Percentiles rank a stretch among this genome's conserved stretches.
Evolutionary conservation across 1,140 invertebrate species (phyloP).

Genomic region (Caenorhabditis briggsae): DNA sequence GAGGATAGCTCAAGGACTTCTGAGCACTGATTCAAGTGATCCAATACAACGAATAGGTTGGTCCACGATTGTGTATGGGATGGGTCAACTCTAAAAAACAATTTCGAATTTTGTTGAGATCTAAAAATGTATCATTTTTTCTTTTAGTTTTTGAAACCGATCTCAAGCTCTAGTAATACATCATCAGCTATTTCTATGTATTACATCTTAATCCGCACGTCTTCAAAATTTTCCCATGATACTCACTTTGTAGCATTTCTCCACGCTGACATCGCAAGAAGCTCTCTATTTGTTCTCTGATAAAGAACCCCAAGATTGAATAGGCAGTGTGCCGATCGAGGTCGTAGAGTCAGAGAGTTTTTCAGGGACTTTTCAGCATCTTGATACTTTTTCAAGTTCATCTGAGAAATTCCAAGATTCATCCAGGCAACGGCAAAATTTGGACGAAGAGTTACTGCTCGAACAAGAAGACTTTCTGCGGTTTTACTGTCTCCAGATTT

Average conservation of each 20-base stretch:
- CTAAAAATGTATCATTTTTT: no score
- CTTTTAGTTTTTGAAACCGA: no score
- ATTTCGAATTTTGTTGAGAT: no score
- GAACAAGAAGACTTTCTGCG: constrained; percentile 85
- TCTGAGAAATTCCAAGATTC: constrained; percentile 93
- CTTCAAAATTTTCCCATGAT: background rate
- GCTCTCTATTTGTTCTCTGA: constrained; percentile 81
- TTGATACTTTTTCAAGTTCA: constrained; percentile 83
- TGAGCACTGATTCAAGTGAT: constrained; percentile 84
- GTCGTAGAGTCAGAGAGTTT: constrained; percentile 84
- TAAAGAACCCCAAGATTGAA: constrained; percentile 94
- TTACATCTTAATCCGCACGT: no score
- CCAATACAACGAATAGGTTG: constrained; percentile 89
- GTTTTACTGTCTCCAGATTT: constrained; percentile 84
- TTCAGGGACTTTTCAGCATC: constrained; percentile 57
- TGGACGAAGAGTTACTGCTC: constrained; percentile 83
- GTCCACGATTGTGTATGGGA: constrained; percentile 89
- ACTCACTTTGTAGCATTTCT: constrained; percentile 83
- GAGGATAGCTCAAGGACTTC: constrained; percentile 84
- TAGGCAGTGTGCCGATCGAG: constrained; percentile 90
- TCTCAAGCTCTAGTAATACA: no score
- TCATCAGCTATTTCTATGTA: no score
- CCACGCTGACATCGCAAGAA: constrained; percentile 84
- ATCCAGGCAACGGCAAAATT: constrained; percentile 96
- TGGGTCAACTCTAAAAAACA: constrained; percentile 81